Evolutionary conservation across 2,888 invertebrate species (phyloP), one percentile per base, ranked within the genome.

Genomic region (Athalia circularis): DNA sequence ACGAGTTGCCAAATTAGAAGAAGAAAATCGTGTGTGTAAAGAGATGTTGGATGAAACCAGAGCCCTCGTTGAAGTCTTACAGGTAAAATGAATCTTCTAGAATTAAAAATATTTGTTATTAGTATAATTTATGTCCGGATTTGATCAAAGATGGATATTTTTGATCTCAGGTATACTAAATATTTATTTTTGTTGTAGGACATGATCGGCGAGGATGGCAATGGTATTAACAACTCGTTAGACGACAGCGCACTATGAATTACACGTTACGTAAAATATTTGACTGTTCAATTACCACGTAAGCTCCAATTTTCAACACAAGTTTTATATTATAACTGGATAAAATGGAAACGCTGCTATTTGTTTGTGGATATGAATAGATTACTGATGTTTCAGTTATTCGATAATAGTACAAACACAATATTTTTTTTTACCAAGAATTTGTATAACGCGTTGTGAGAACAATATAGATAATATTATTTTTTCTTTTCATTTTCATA

Each of bases 31-130:
- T 78, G 91, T 94, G 80, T 94, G 93, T 79, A 94, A 95, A 87
- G 93, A 94, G 86, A 94, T 96, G 94, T 88, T 96, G 52, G 94
- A 95, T 61, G 96, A 96, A 89, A 94, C 95, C 0, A 94, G 93
- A 85, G 92, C 93, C 86, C 92, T 96, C 81, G 94, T 96, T 48
- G 95, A 95, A 91, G 94, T 96, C 45, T 91, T 96, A 9, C 94
- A 95, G 91, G 95, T 94, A 92, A 85, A 85, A 75, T 65, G 13
- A 29, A 54, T 54, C 15, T 54, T 7, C 68, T 9, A 15, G 5
- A 29, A 29, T 29, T 29, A 29, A 29, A 29, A 29, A 29, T 29
- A 29, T 29, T 29, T 29, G 29, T 29, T 29, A 29, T 29, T 29
- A n/a, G n/a, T n/a, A 29, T 62, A 3, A 0, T 8, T 29, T 62